Evolutionary conservation across 2,797 vertebrate genomes (phyloP).

Genomic region (Otolemur crassicaudatus): DNA sequence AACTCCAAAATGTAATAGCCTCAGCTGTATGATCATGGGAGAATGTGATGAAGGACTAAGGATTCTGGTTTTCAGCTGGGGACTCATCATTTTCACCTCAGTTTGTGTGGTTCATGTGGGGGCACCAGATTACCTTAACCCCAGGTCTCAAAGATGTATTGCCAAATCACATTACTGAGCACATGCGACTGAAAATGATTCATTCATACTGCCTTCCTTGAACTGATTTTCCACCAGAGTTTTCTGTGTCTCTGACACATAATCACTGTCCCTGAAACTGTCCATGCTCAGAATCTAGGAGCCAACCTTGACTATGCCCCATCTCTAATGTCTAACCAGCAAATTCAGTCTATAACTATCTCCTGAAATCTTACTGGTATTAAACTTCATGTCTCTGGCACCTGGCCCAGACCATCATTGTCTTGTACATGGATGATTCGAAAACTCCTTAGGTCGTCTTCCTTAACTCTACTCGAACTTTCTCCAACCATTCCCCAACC

Average conservation of each 20-base stretch:
- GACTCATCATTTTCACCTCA: not conserved
- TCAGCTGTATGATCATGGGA: not conserved
- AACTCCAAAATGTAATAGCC: slow-evolving; percentile 62
- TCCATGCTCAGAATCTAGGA: not conserved
- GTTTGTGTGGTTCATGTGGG: not conserved
- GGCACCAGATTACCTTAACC: not conserved
- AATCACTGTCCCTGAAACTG: not conserved
- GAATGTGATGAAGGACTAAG: not conserved
- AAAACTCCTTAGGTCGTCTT: no score
- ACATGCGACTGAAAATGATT: not conserved
- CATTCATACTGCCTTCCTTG: not conserved
- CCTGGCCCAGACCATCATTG: no score
- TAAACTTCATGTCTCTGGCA: no score
- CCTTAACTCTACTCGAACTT: no score
- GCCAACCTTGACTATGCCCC: not conserved
- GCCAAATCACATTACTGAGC: not conserved
- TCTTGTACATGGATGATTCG: no score
- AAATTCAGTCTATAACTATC: no score
- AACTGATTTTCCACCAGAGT: not conserved
- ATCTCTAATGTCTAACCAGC: not conserved
- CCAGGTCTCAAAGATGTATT: not conserved
- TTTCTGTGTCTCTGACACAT: not conserved
- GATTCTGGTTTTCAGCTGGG: not conserved
- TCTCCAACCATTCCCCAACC: no score
- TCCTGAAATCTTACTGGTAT: no score